A percentile compares a stretch with the other conserved stretches of the same genome.
Conservation (phyloP, 2,113 vertebrate species). For the Asarcornis scutulata region DNA sequence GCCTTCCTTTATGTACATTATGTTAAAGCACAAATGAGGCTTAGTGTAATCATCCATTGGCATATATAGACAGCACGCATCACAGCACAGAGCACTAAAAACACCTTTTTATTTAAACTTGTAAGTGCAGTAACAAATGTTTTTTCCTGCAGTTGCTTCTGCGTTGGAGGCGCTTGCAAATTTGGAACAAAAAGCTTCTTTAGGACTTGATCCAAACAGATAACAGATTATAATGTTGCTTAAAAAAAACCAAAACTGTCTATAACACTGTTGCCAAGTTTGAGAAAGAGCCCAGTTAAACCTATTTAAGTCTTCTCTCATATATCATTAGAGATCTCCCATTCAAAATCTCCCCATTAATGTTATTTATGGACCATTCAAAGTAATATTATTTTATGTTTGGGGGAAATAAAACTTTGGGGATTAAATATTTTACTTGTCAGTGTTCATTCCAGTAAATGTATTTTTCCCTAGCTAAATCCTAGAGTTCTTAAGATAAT, state of each 20-base stretch:
- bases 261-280: conserved; percentile 36
- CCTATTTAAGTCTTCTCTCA: conserved; percentile 31
- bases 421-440: conserved; percentile 70
- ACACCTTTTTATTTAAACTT: background rate
- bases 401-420: conserved; percentile 61
- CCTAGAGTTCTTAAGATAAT: conserved; percentile 57
- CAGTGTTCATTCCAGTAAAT: conserved; percentile 61
- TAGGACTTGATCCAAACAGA: conserved; percentile 49
- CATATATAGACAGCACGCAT: background rate
- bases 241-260: background rate
- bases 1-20: fast-evolving
- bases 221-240: conserved; percentile 26
- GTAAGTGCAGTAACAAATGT: background rate
- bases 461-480: conserved; percentile 65
- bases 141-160: background rate
- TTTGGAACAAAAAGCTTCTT: conserved; percentile 27
- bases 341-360: conserved; percentile 66
- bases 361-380: conserved; percentile 70
- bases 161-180: background rate
- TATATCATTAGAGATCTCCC: conserved; percentile 68
- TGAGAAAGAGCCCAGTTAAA: conserved; percentile 38
- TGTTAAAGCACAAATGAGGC: background rate
- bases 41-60: background rate
- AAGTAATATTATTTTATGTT: conserved; percentile 67
- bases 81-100: background rate